Evolutionary conservation across 1,140 invertebrate genomes (phyloP), one percentile per base, ranked within the genome.

Genomic region (Parapsyche elsis): DNA sequence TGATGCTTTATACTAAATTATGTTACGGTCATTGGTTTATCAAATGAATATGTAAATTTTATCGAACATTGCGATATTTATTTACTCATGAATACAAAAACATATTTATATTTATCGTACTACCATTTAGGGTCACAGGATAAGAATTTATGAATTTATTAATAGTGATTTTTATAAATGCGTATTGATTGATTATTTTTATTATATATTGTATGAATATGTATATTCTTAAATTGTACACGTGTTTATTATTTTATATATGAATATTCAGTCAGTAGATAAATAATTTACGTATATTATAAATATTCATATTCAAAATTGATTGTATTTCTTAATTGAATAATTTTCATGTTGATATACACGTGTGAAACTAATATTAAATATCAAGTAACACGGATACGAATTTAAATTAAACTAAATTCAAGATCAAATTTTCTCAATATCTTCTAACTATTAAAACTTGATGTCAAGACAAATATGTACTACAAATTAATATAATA

Each of bases 121-220:
- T n/a, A n/a, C n/a, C n/a, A n/a, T n/a, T n/a, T n/a, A n/a, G n/a
- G n/a, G n/a, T n/a, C n/a, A n/a, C n/a, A n/a, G n/a, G n/a, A n/a
- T n/a, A n/a, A n/a, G n/a, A 57, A 44, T 79, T 73, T 76, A 76
- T 59, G 19, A 76, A 19, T 19, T 76, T 46, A 61, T 49, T 10
- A 67, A 45, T 74, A 74, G 71, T 21, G 57, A 19, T 61, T 61
- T 61, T 61, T 19, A 19, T 19, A 74, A 74, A 74, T 74, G 71
- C 71, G 71, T 74, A 74, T 74, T 49, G 30, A 38, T 74, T 74
- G 71, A 74, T 30, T 49, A 1, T 38, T 38, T 38, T 38, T 74
- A 19, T 57, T 71, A 71, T 74, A n/a, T 21, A 74, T 44, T 74
- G 71, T 74, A 44, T 74, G 71, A 49, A 74, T 46, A 46, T 74